Evolutionary conservation across 2,113 vertebrate species (phyloP), one percentile per base, ranked within the genome.

Genomic region (Eclectus roratus): DNA sequence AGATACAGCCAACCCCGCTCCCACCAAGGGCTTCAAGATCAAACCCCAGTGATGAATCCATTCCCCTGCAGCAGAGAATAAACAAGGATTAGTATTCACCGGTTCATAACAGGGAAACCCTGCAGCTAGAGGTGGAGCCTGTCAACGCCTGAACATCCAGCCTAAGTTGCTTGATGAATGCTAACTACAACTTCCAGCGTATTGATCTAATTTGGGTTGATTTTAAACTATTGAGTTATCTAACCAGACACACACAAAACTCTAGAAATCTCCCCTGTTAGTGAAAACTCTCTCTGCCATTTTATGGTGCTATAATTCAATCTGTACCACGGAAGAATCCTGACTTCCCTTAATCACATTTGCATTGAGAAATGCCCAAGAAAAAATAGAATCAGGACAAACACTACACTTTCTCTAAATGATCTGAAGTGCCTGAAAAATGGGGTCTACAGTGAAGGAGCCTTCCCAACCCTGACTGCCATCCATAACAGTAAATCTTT

Each of bases 161-260:
- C 72, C 90, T 58, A 92, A 95, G 88, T 81, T 86, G 92, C 85
- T 23, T 88, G 93, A 88, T 33, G 88, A 96, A 96, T 94, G 92
- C 88, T 93, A 93, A 94, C 96, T 19, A 83, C 13, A 3, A 41
- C 91, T 91, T 43, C 64, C 94, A 95, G 85, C 91, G 90, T 88
- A 92, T 93, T 96, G 81, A 97, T 96, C 93, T 94, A 46, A 95
- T 96, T 96, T 94, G 86, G 72, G 44, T 92, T 95, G 92, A 96
- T 96, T 94, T 79, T 74, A 24, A 89, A 89, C 56, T 61, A 96
- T 91, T 29, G 77, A 94, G 83, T 91, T 95, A 92, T 84, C 85
- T 71, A 91, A 86, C 41, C 77, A 85, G 88, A 86, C 61, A 21
- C 72, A 47, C 70, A 47, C 31, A 72, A 43, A 43, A 73, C 71